These are phyloP conservation scores for Theonella swinhoei DNA, from an alignment of 37 sponge, comb jelly and placozoan species.

Conservation along the genomic window DNA sequence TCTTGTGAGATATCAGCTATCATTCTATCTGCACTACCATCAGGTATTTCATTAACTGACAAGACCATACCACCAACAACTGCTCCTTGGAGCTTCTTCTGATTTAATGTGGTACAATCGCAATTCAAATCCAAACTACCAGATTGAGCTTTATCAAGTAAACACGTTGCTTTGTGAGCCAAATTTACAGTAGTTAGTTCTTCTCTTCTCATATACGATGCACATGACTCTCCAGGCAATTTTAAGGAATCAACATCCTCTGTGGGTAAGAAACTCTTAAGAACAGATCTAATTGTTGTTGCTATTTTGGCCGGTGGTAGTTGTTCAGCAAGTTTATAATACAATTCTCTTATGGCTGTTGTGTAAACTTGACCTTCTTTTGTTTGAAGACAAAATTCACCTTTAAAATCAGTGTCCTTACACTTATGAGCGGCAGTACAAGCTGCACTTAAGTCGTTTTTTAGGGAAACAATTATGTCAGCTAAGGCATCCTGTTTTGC, in stretches of 20 bases:
- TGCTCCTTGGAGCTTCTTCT: constrained; percentile 29
- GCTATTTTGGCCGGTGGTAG: constrained; percentile 22
- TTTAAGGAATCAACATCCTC: constrained; percentile 6
- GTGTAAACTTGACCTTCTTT: constrained; percentile 15
- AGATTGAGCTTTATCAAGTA: background rate
- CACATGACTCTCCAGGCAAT: constrained; percentile 35
- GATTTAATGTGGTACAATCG: constrained; percentile 30
- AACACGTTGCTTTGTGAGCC: constrained; percentile 18
- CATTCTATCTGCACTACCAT: constrained; percentile 42
- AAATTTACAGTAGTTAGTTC: constrained; percentile 33
- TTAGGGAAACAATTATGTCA: constrained; percentile 1
- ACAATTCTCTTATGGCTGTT: constrained; percentile 13
- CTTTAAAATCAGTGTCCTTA: background rate
- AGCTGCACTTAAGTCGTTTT: background rate
- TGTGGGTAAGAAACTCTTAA: constrained; percentile 23
- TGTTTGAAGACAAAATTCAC: constrained; percentile 11
- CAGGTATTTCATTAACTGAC: constrained; percentile 45
- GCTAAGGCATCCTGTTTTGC: constrained; percentile 5
- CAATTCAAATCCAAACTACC: constrained; percentile 3
- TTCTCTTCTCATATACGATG: constrained; percentile 38
- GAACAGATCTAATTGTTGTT: constrained; percentile 18
- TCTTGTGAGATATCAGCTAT: constrained; percentile 31
- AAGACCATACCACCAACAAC: constrained; percentile 16
- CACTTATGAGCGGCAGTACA: background rate
- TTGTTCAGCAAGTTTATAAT: constrained; percentile 25